phyloP scores from a whole-genome alignment of 1,140 invertebrate species.

The Melitaea cinxia region DNA sequence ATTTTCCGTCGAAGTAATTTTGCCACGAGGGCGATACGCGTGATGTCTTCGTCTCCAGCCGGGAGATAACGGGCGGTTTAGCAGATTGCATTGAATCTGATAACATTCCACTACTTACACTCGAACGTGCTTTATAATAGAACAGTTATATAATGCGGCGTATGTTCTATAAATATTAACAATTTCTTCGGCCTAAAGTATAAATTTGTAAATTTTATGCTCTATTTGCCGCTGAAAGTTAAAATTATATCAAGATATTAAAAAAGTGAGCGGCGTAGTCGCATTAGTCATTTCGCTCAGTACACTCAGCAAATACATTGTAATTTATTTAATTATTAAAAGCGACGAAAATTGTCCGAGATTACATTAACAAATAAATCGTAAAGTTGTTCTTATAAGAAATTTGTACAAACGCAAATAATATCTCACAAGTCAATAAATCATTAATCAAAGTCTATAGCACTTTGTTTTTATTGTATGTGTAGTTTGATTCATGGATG shows the following conservation, averaged over 20 bases:
- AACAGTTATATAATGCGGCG: slow-evolving; percentile 30
- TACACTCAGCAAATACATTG: slow-evolving; percentile 25
- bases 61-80: slow-evolving; percentile 75
- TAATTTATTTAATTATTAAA: slow-evolving; percentile 1
- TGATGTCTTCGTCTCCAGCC: slow-evolving; percentile 53
- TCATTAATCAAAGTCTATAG: too few relatives aligned
- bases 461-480: too few relatives aligned
- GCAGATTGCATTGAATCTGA: slow-evolving; percentile 73
- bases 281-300: slow-evolving; percentile 46
- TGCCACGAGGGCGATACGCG: slow-evolving; percentile 68
- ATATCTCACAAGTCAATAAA: too few relatives aligned
- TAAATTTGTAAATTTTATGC: slow-evolving; percentile 36
- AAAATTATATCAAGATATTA: slow-evolving; percentile 61
- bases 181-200: slow-evolving; percentile 6
- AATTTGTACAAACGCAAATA: too few relatives aligned
- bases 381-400: too few relatives aligned
- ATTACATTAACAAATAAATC: too few relatives aligned
- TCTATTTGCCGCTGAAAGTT: slow-evolving; percentile 63
- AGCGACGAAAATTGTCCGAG: neutral
- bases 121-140: slow-evolving; percentile 14
- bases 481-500: too few relatives aligned
- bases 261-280: slow-evolving; percentile 59
- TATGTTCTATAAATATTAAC: slow-evolving; percentile 13
- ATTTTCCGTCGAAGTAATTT: slow-evolving; percentile 11
- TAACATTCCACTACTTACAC: slow-evolving; percentile 59